A percentile compares a stretch with the other conserved stretches of the same genome.
Conservation (phyloP, 2,113 vertebrate species). For the Sciurus niger region DNA sequence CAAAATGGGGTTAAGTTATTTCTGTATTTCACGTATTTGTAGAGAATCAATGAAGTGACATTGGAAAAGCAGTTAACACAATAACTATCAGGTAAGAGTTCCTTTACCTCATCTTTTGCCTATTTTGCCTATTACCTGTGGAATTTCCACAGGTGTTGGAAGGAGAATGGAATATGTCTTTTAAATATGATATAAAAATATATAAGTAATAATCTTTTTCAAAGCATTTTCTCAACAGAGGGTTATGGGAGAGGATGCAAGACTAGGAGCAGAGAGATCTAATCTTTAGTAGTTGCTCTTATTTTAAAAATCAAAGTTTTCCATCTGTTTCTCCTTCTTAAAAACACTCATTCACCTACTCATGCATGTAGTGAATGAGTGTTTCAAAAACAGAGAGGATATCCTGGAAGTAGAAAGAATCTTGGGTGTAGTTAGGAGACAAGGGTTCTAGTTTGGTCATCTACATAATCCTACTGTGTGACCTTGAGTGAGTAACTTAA, state of each 20-base stretch:
- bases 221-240: not conserved
- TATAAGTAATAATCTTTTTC: not conserved
- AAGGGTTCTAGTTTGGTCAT: not conserved
- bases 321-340: not conserved
- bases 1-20: not conserved
- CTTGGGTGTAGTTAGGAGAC: not conserved
- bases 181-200: slow-evolving; percentile 26
- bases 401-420: not conserved
- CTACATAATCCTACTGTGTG: not conserved
- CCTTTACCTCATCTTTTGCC: not conserved
- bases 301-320: slow-evolving; percentile 46
- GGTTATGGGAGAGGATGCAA: not conserved
- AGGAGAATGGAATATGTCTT: not conserved
- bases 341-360: slow-evolving; percentile 12
- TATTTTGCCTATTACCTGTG: not conserved
- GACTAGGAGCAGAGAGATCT: not conserved
- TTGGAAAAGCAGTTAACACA: not conserved
- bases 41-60: not conserved
- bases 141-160: not conserved
- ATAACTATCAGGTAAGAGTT: not conserved
- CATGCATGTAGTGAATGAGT: not conserved
- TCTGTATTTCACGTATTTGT: not conserved
- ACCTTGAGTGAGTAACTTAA: not conserved
- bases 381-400: not conserved
- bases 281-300: not conserved